Evolutionary conservation across 1,140 invertebrate species (phyloP), one percentile per base, ranked within the genome.

Genomic region (Pseudachorutes palmiensis): DNA sequence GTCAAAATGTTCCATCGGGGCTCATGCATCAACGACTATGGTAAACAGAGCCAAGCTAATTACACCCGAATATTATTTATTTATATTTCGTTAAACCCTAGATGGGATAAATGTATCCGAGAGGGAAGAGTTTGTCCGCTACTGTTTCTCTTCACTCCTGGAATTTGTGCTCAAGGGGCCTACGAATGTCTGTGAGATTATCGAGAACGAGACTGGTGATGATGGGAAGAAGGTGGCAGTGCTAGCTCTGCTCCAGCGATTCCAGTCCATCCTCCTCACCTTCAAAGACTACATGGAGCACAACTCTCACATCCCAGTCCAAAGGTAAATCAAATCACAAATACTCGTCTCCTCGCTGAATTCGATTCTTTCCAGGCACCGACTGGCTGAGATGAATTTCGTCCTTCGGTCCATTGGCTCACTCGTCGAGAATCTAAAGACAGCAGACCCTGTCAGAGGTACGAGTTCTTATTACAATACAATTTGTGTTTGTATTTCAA

Each of bases 351-450:
- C n/a, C n/a, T n/a, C n/a, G n/a, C n/a, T n/a, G n/a, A n/a, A n/a
- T n/a, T 68, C 67, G 65, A 67, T 70, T 51, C 61, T 64, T 64
- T 82, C 66, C 79, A 95, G 94, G 77, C 92, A 95, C 75, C 83
- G 94, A 65, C 82, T 97, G 62, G 94, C 93, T 2, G 95, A 98
- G 81, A 94, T 97, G 77, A 92, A 92, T 45, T 97, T 96, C 80
- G 94, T 97, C n/a, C 77, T 98, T 31, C 94, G 97, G 81, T 94
- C 94, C 51, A 87, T 97, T 60, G 90, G 92, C 12, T 96, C 94
- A 0, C 81, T 98, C 24, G 86, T 96, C 1, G 85, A 90, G 28
- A 94, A 93, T 5, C 85, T 97, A 78, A 94, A 97, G 79, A 92
- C 92, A 76, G 91, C 92, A 58, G 89, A 92, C 30, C 83, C 86